Conservation (phyloP, 1,140 invertebrate genomes). For the fruit fly (Drosophila melanogaster) region DNA sequence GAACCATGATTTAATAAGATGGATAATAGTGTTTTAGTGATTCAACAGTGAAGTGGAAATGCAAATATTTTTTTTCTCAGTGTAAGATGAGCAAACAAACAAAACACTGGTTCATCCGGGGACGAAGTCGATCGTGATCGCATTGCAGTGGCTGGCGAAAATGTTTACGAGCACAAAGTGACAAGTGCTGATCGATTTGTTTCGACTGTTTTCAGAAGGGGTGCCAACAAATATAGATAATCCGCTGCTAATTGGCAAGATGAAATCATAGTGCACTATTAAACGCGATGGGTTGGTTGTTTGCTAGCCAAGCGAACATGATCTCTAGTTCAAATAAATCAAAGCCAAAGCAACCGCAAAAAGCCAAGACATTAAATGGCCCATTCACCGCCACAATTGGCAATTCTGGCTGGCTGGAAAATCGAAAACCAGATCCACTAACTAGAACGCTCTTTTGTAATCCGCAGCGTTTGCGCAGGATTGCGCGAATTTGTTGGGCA, state of each 20-base stretch:
- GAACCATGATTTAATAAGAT: no score
- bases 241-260: constrained; percentile 52
- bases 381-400: constrained; percentile 17
- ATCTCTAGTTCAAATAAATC: neutral
- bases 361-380: constrained; percentile 1
- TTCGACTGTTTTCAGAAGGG: constrained; percentile 5
- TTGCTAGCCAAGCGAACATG: neutral
- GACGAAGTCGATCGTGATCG: constrained; percentile 33
- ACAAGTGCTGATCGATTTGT: constrained; percentile 24
- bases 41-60: no score
- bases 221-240: constrained; percentile 14
- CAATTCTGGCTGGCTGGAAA: neutral
- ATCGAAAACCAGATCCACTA: constrained; percentile 14
- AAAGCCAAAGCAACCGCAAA: neutral
- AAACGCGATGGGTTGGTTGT: neutral
- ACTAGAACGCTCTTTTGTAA: constrained; percentile 47
- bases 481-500: constrained; percentile 25
- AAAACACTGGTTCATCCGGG: neutral
- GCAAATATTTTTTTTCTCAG: neutral
- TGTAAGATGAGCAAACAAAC: constrained; percentile 14
- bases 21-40: no score
- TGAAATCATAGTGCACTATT: constrained; percentile 19
- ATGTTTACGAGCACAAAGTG: constrained; percentile 28
- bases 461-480: constrained; percentile 8
- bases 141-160: constrained; percentile 30